phyloP scores from a whole-genome alignment of 2,888 invertebrate genomes.

The Cerastis leucographa region DNA sequence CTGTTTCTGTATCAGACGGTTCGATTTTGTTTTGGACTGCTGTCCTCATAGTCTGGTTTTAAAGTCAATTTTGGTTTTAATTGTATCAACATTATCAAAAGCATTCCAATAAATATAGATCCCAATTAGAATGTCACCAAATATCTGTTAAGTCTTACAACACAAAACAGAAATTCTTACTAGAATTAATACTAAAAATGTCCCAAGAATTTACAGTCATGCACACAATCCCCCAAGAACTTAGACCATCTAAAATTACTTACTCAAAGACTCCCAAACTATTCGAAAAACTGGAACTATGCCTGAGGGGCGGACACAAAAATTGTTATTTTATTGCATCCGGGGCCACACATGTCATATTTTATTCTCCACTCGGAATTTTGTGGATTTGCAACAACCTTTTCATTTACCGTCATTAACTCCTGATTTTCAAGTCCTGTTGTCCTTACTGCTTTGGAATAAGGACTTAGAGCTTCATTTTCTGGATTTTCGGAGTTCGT shows the following conservation, averaged over 20 bases:
- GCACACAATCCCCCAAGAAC: slow-evolving; percentile 3
- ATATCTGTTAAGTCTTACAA: neutral
- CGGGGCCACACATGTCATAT: slow-evolving; percentile 87
- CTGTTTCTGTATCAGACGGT: neutral
- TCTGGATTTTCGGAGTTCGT: slow-evolving; percentile 44
- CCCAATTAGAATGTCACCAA: neutral
- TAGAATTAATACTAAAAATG: neutral
- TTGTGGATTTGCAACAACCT: slow-evolving; percentile 65
- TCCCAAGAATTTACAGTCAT: too few relatives aligned
- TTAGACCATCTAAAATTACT: slow-evolving; percentile 65
- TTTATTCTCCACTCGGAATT: slow-evolving; percentile 80
- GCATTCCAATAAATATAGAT: neutral
- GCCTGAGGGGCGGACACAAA: slow-evolving; percentile 80
- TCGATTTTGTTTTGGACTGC: neutral
- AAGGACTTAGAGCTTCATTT: slow-evolving; percentile 53
- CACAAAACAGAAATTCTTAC: neutral
- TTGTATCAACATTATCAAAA: neutral
- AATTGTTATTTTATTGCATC: slow-evolving; percentile 90
- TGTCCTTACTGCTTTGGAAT: slow-evolving; percentile 65
- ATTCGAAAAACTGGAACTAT: slow-evolving; percentile 82
- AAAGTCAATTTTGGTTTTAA: neutral
- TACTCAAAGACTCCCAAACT: slow-evolving; percentile 58
- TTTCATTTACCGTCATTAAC: slow-evolving; percentile 55
- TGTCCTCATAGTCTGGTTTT: neutral
- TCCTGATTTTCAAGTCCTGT: slow-evolving; percentile 23